Conservation (phyloP, 1,140 invertebrate genomes). For the Zaprionus kolodkinae region DNA sequence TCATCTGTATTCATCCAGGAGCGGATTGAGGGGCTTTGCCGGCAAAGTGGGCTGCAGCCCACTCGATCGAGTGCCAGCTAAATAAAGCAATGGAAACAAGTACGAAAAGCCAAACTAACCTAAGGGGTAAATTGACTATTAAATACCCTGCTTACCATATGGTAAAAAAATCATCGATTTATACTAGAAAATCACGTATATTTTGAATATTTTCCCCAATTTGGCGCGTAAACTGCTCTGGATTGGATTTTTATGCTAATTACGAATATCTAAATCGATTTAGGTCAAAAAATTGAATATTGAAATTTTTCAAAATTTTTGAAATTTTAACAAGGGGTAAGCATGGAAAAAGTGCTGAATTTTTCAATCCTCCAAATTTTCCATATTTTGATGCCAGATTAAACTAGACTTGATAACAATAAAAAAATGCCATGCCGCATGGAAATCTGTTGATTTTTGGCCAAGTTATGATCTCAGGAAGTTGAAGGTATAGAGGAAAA, state of each 20-base stretch:
- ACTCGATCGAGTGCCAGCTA: constrained; percentile 20
- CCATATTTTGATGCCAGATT: no score
- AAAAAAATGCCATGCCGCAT: no score
- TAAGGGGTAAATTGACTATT: neutral
- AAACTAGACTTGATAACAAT: no score
- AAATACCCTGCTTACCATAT: neutral
- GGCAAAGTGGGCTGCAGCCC: constrained; percentile 31
- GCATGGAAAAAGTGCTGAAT: no score
- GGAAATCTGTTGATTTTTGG: no score
- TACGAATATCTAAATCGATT: neutral
- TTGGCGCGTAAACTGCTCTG: neutral
- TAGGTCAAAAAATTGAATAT: neutral
- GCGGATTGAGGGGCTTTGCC: constrained; percentile 22
- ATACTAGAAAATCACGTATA: neutral
- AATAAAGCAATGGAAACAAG: neutral
- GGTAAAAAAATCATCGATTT: neutral
- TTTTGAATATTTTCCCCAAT: neutral
- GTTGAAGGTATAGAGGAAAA: neutral
- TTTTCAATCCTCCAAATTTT: no score
- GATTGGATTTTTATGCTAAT: neutral
- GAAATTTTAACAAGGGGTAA: neutral
- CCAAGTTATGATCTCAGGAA: neutral
- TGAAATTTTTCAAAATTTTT: neutral
- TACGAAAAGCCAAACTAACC: neutral
- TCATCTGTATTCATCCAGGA: constrained; percentile 52